phyloP scores from a whole-genome alignment of 2,888 invertebrate genomes.

The Sinhomidia bicolor region DNA sequence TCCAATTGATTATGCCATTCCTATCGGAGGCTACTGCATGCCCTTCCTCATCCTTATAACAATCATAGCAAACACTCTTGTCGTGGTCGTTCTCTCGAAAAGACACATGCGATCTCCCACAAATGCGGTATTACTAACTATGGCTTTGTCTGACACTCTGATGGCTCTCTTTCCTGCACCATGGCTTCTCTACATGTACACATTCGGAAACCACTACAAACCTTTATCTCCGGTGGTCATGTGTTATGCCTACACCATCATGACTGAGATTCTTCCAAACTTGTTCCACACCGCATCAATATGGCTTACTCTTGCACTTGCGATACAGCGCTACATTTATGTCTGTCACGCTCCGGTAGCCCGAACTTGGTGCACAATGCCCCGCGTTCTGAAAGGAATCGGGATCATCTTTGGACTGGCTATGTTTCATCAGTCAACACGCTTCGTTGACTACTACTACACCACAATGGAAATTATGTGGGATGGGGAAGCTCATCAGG shows the following conservation, averaged over 20 bases:
- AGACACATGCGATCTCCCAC: constrained; percentile 96
- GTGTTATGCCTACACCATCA: constrained; percentile 88
- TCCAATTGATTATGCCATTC: constrained; percentile 86
- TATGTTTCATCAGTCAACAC: constrained; percentile 90
- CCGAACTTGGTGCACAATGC: constrained; percentile 87
- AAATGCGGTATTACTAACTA: constrained; percentile 95
- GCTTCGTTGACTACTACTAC: constrained; percentile 89
- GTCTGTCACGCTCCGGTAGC: constrained; percentile 96
- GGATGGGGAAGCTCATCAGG: constrained; percentile 84
- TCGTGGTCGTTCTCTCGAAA: constrained; percentile 94
- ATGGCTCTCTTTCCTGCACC: constrained; percentile 95
- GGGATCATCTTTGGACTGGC: constrained; percentile 88
- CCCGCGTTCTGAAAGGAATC: constrained; percentile 82
- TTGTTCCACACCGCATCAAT: constrained; percentile 97
- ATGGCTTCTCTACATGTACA: constrained; percentile 96
- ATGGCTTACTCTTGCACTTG: constrained; percentile 95
- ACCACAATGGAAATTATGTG: constrained; percentile 86
- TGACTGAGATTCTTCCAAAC: constrained; percentile 87
- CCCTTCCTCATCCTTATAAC: constrained; percentile 93
- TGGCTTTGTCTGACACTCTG: constrained; percentile 97
- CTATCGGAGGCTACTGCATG: constrained; percentile 90
- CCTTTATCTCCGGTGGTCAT: constrained; percentile 88
- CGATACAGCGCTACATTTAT: constrained; percentile 96
- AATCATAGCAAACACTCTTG: constrained; percentile 94
- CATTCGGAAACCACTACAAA: constrained; percentile 93